These are phyloP conservation scores for Hirtodrosophila alboralis DNA, from an alignment of 2,888 invertebrate species.

Conservation along the genomic window DNA sequence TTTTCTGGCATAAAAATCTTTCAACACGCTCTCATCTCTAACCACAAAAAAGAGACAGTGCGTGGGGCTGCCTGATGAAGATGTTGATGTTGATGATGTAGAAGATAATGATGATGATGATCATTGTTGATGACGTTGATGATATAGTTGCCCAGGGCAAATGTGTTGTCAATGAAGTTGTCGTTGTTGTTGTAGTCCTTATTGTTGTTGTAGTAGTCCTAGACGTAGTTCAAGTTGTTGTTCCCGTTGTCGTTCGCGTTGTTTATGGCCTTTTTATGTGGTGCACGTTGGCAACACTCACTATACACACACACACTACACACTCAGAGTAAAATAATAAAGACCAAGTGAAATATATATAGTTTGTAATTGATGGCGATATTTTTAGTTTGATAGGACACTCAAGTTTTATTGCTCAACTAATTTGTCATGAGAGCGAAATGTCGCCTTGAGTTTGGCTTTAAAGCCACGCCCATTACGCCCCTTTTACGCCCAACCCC, in stretches of 20 bases:
- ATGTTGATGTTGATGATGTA: slow-evolving; percentile 19
- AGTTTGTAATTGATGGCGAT: slow-evolving; percentile 58
- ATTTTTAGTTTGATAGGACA: slow-evolving; percentile 64
- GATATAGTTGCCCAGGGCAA: slow-evolving; percentile 51
- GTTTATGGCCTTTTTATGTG: slow-evolving; percentile 75
- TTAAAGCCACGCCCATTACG: slow-evolving; percentile 1
- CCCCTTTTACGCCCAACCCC: not conserved
- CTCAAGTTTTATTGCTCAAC: slow-evolving; percentile 80
- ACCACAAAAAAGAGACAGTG: slow-evolving; percentile 44
- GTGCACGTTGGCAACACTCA: slow-evolving; percentile 46
- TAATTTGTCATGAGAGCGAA: slow-evolving; percentile 78
- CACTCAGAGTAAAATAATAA: slow-evolving; percentile 19
- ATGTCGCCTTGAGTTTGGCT: slow-evolving; percentile 27
- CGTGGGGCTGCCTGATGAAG: slow-evolving; percentile 57
- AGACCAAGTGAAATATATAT: slow-evolving; percentile 28
- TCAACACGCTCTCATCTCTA: too few relatives aligned
- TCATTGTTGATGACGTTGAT: slow-evolving; percentile 23
- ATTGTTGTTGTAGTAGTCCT: slow-evolving; percentile 23
- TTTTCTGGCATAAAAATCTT: too few relatives aligned
- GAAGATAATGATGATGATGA: slow-evolving; percentile 3
- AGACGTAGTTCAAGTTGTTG: slow-evolving; percentile 56
- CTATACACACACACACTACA: slow-evolving; percentile 9
- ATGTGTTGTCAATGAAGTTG: slow-evolving; percentile 50
- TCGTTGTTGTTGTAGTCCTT: slow-evolving; percentile 6
- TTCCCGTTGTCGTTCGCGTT: slow-evolving; percentile 62